Evolutionary conservation across 2,888 invertebrate species (phyloP), one percentile per base, ranked within the genome.

Genomic region (Drosophila demipolita): DNA sequence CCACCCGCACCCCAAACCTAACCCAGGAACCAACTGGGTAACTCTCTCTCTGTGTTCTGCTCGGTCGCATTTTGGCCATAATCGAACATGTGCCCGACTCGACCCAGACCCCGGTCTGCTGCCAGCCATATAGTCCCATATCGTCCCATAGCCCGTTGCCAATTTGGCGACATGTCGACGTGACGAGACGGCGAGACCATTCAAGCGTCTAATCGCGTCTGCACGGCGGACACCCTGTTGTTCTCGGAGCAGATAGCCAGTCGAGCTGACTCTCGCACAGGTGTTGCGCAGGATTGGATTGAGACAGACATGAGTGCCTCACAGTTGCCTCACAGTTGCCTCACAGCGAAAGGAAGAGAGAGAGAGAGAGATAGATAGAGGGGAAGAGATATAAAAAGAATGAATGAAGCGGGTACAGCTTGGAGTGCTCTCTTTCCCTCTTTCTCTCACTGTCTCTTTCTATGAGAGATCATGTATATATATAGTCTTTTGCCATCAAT

Each of bases 31-130:
- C 50, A 48, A 63, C 62, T 2, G 29, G 29, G 29, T 29, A 29
- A 29, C 29, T 29, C 29, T 29, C 49, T 78, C 80, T 73, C 75
- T 78, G 86, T 32, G 91, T 92, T 91, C 90, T 90, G 92, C 89
- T 91, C 90, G 91, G 91, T 83, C 87, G 89, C 89, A 62, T 73
- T 88, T 74, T 77, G 77, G 61, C 73, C 75, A 81, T 78, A 83
- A 89, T 82, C 75, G 85, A 80, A 80, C 80, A 85, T 87, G 79
- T 87, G 75, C 76, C 68, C 26, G 8, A 45, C 45, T 45, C 20
- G 12, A 20, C 45, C n/a, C n/a, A 40, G 40, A 17, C 40, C 4
- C n/a, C 20, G 15, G 20, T 32, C 61, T 38, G 32, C 40, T 42
- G 61, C 23, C 45, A 40, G n/a, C 53, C n/a, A 26, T 36, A 15